Conservation (phyloP, 2,113 vertebrate species). For the Anarhynchus alexandrinus region DNA sequence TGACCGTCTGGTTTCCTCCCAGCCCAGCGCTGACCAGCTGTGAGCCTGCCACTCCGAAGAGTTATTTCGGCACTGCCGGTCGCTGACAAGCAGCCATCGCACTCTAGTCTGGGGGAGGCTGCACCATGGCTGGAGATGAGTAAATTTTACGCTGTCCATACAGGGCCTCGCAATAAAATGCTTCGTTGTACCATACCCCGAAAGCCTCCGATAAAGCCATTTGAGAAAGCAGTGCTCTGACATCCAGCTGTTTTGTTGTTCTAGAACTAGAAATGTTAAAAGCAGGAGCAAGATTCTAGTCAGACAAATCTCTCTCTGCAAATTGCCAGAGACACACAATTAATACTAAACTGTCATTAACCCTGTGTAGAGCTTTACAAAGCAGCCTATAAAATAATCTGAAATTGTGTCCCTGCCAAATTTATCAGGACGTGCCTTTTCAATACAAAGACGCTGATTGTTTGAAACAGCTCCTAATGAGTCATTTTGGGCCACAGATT, state of each 20-base stretch:
- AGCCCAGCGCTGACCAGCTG: neutral
- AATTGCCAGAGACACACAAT: neutral
- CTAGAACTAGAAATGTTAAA: conserved; percentile 1
- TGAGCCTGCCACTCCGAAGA: neutral
- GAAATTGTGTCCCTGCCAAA: neutral
- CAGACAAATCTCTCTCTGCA: neutral
- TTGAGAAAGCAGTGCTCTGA: neutral
- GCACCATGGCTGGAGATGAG: neutral
- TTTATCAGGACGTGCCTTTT: neutral
- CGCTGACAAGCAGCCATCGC: neutral
- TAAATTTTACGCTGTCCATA: neutral
- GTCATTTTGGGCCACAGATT: conserved; percentile 25
- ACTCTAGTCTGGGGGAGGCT: neutral
- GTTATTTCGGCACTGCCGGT: neutral
- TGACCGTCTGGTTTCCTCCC: rapidly evolving
- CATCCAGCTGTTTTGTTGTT: neutral
- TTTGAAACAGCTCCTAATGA: conserved; percentile 36
- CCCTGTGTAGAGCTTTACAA: neutral
- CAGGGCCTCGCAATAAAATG: neutral
- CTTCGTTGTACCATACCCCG: neutral
- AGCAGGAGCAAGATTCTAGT: neutral
- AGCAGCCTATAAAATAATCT: neutral
- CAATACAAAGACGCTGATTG: neutral
- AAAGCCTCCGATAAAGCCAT: neutral
- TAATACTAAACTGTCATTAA: conserved; percentile 34